Evolutionary conservation across 2,888 invertebrate species (phyloP).

Genomic region (Drosophila conformis): DNA sequence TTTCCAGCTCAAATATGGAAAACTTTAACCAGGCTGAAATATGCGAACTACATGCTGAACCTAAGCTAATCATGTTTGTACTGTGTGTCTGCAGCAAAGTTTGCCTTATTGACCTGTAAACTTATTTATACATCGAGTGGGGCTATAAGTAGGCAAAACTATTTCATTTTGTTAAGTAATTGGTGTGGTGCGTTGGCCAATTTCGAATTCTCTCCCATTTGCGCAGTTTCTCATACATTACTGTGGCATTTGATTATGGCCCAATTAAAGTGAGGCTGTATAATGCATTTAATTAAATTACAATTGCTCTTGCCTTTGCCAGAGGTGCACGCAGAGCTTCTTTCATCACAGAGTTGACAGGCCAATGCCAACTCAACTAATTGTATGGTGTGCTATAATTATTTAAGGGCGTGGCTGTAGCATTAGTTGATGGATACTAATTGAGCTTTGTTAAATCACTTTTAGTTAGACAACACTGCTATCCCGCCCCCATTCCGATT

Average conservation of each 20-base stretch:
- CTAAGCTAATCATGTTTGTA: neutral
- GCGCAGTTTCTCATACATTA: neutral
- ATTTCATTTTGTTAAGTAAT: slow-evolving; percentile 60
- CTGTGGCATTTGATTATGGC: slow-evolving; percentile 1
- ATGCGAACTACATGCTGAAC: slow-evolving; percentile 19
- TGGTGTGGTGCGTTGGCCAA: slow-evolving; percentile 8
- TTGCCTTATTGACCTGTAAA: slow-evolving; percentile 39
- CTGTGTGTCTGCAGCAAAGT: slow-evolving; percentile 16
- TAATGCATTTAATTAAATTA: slow-evolving; percentile 22
- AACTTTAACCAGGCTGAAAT: slow-evolving; percentile 37
- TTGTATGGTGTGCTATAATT: slow-evolving; percentile 19
- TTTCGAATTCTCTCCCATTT: slow-evolving; percentile 1
- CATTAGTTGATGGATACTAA: neutral
- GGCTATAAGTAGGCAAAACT: slow-evolving; percentile 56
- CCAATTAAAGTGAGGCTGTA: slow-evolving; percentile 2
- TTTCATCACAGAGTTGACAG: slow-evolving; percentile 1
- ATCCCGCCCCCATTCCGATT: neutral
- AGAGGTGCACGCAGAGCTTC: slow-evolving; percentile 4
- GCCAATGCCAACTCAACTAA: slow-evolving; percentile 21
- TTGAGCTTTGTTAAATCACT: neutral
- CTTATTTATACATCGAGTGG: slow-evolving; percentile 14
- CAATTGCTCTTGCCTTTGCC: neutral
- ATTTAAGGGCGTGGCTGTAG: neutral
- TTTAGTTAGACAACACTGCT: neutral
- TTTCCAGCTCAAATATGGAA: slow-evolving; percentile 62